Evolutionary conservation across 92 coral and sea anemone species (phyloP), one percentile per base, ranked within the genome.

Genomic region (Desmophyllum pertusum): DNA sequence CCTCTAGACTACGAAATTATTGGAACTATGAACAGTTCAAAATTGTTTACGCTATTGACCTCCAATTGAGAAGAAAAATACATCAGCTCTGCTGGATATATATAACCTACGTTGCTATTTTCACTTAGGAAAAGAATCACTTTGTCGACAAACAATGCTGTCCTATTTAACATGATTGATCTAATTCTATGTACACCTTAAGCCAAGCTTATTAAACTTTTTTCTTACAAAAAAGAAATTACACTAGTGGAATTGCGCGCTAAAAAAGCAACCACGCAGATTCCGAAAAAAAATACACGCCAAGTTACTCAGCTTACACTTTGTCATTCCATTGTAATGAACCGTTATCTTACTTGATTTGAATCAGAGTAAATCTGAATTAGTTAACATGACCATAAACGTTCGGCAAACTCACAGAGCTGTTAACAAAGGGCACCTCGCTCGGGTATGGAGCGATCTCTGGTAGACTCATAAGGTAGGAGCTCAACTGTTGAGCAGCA

Each of bases 381-480:
- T 80, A 89, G 75, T 87, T 77, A 37, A 75, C 81, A 33, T 84
- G 81, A 40, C 87, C 70, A 37, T 80, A 76, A 69, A 85, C 39
- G 73, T 89, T 76, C 69, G 87, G 65, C 82, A 75, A 74, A 84
- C 87, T 84, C 82, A 75, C 75, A 40, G 87, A 84, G 87, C 31
- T 84, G 75, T 46, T 76, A 62, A 63, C 75, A 30, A 78, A 67
- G 79, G 79, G 72, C 52, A 79, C 39, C 69, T 79, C 81, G 62
- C 77, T 85, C 40, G 95, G 95, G 88, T 94, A 84, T 6, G 98
- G 98, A 31, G 95, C 98, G 6, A 94, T 94, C 64, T 92, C 93
- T 3, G 98, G 98, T 29, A 94, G 81, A 36, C 93, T 92, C 89
- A 89, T 83, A 10, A 94, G 94, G 51, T 92, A 85, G 15, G 90